Conservation (phyloP, 2,113 vertebrate species). For the Pogona vitticeps region DNA sequence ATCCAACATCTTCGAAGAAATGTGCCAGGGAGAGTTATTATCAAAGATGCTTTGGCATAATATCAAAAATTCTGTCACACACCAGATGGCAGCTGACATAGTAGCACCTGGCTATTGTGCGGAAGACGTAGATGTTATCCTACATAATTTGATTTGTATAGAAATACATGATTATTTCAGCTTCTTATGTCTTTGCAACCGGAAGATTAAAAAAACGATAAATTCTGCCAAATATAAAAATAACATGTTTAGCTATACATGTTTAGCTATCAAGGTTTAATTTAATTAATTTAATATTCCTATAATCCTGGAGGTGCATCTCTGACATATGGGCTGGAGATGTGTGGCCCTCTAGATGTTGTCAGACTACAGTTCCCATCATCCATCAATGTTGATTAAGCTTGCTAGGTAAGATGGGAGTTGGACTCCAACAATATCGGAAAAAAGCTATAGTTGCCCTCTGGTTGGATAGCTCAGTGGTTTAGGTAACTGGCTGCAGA, state of each 20-base stretch:
- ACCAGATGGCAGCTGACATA: background rate
- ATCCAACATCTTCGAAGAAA: background rate
- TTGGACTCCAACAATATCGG: too few relatives aligned
- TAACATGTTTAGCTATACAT: background rate
- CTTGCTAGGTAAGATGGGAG: too few relatives aligned
- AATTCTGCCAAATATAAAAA: background rate
- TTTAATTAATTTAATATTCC: background rate
- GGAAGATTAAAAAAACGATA: background rate
- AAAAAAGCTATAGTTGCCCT: too few relatives aligned
- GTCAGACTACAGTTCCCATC: too few relatives aligned
- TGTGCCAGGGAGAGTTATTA: background rate
- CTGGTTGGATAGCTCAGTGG: too few relatives aligned
- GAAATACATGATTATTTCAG: background rate
- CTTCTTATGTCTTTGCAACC: background rate
- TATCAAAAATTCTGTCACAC: background rate
- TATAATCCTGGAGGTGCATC: background rate
- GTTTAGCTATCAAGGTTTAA: background rate
- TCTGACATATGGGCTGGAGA: background rate
- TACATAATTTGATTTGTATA: background rate
- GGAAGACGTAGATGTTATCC: background rate
- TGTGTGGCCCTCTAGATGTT: too few relatives aligned
- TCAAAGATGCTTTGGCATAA: background rate
- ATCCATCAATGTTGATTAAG: too few relatives aligned
- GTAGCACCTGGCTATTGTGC: background rate
- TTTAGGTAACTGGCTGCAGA: too few relatives aligned